Conservation (phyloP, 2,797 vertebrate species). For the Lates japonicus region DNA sequence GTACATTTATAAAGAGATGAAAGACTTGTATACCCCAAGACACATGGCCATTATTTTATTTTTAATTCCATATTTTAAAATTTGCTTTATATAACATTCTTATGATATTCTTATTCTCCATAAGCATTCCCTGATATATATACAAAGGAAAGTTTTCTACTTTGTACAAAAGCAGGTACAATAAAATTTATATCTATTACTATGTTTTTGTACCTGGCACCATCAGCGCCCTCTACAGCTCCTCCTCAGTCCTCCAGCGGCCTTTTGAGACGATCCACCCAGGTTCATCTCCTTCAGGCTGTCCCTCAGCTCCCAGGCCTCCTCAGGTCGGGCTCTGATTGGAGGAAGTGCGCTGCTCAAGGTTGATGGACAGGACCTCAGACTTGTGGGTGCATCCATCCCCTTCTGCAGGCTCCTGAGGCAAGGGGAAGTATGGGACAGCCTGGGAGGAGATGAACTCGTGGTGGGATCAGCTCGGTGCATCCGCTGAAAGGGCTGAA, state of each 20-base stretch:
- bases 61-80: no score
- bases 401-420: constrained; percentile 94
- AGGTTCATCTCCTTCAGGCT: constrained; percentile 93
- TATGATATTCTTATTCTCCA: no score
- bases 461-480: no score
- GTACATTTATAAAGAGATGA: neutral
- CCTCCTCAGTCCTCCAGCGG: constrained; percentile 90
- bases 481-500: no score
- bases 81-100: no score
- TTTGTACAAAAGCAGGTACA: neutral
- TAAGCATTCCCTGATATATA: no score
- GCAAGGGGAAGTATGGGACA: neutral
- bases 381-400: constrained; percentile 94
- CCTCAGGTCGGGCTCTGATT: constrained; percentile 85
- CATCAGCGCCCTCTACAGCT: constrained; percentile 94
- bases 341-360: constrained; percentile 94
- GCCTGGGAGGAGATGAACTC: no score
- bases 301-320: constrained; percentile 89
- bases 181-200: neutral
- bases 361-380: constrained; percentile 95
- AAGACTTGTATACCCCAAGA: neutral
- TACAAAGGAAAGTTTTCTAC: no score
- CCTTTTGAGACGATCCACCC: constrained; percentile 91
- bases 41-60: neutral
- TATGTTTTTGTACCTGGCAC: constrained; percentile 89